These are phyloP conservation scores for Coracopsis vasa DNA, from an alignment of 2,113 vertebrate species.

Conservation along the genomic window DNA sequence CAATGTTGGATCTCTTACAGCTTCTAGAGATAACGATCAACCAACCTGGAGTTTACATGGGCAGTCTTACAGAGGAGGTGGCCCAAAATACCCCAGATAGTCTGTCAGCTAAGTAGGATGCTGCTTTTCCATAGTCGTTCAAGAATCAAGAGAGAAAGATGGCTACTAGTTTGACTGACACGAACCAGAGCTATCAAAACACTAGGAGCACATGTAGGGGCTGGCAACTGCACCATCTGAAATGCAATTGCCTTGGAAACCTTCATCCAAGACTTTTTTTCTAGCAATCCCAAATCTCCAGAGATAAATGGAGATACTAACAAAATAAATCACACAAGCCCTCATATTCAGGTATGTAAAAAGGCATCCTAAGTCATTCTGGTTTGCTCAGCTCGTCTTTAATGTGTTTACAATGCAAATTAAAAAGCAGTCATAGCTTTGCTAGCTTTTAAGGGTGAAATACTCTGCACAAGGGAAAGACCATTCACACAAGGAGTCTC, in stretches of 20 bases:
- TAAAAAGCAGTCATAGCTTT: constrained; percentile 23
- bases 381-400: constrained; percentile 41
- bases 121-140: neutral
- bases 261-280: neutral
- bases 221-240: neutral
- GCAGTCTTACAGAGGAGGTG: neutral
- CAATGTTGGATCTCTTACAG: neutral
- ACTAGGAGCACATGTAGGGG: rapidly evolving
- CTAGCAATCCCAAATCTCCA: neutral
- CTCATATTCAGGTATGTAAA: constrained; percentile 15
- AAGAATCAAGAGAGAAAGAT: neutral
- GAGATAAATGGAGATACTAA: neutral
- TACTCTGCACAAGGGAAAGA: constrained; percentile 23
- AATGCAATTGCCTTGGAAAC: neutral
- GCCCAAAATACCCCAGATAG: neutral
- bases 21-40: neutral
- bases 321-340: neutral
- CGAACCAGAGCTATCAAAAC: neutral
- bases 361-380: neutral
- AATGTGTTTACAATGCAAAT: constrained; percentile 69
- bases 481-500: constrained; percentile 23
- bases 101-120: neutral
- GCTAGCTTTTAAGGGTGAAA: constrained; percentile 69
- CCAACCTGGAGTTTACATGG: neutral
- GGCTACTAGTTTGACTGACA: neutral